Percentiles rank a stretch among this genome's conserved stretches.
Conservation (phyloP, 2,113 vertebrate genomes). For the Sylvia atricapilla region DNA sequence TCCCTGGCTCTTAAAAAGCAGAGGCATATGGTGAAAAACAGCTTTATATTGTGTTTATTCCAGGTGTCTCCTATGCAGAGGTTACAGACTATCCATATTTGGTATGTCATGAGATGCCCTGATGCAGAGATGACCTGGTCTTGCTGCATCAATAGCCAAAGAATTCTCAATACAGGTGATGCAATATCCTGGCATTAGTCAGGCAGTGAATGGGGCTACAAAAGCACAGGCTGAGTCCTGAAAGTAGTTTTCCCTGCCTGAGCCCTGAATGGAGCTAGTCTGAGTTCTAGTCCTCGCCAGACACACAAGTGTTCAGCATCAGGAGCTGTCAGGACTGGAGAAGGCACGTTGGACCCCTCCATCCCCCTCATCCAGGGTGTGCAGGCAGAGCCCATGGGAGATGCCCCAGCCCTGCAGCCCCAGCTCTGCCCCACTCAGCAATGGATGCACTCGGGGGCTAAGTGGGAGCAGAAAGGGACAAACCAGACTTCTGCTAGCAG, state of each 20-base stretch:
- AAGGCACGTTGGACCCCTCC: not conserved
- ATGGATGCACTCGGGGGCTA: fast-evolving
- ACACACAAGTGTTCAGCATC: not conserved
- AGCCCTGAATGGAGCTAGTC: not conserved
- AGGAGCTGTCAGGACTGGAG: not conserved
- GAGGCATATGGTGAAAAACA: not conserved
- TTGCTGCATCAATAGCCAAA: not conserved
- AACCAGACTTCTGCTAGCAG: not conserved
- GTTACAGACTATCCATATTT: not conserved
- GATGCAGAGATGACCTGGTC: not conserved
- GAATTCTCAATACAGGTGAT: not conserved
- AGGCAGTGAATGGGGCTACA: not conserved
- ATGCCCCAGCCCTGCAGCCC: not conserved
- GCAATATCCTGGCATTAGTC: not conserved
- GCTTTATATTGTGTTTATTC: not conserved
- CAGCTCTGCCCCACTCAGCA: not conserved
- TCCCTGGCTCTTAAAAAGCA: not conserved
- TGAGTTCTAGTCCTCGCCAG: not conserved
- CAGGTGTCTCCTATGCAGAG: not conserved
- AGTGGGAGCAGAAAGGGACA: not conserved
- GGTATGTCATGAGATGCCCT: not conserved
- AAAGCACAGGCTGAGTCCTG: not conserved
- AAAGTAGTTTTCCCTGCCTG: not conserved
- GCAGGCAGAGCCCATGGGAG: not conserved
- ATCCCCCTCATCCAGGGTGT: not conserved